These are phyloP conservation scores for Brachypterus glaber DNA, from an alignment of 2,888 invertebrate genomes.

Conservation along the genomic window DNA sequence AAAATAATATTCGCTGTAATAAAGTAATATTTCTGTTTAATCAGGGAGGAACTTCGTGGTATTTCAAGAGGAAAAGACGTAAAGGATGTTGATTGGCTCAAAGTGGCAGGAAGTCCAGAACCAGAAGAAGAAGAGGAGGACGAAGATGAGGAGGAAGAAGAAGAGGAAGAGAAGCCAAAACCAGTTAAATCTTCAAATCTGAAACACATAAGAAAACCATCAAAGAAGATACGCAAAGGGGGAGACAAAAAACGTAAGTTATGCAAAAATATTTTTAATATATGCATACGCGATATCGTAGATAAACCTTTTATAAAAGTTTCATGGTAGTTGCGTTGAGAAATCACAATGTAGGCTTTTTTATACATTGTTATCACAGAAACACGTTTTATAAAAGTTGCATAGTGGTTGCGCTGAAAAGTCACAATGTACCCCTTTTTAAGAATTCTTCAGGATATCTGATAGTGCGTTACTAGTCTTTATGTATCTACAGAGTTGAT, in stretches of 20 bases:
- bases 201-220: constrained; percentile 57
- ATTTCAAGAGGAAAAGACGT: constrained; percentile 73
- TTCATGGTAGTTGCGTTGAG: too few species aligned
- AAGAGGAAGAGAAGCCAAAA: constrained; percentile 59
- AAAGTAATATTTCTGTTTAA: constrained; percentile 12
- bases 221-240: constrained; percentile 43
- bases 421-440: too few species aligned
- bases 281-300: too few species aligned
- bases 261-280: not conserved
- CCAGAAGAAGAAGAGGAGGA: constrained; percentile 48
- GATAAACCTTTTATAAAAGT: too few species aligned
- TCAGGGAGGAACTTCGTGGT: constrained; percentile 75
- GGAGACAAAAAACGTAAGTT: constrained; percentile 53
- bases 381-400: too few species aligned
- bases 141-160: constrained; percentile 36
- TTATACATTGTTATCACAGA: too few species aligned
- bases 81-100: constrained; percentile 79
- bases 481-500: too few species aligned
- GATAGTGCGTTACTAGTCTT: too few species aligned
- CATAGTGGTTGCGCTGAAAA: too few species aligned
- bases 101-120: constrained; percentile 59
- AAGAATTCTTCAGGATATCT: too few species aligned
- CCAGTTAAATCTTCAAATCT: constrained; percentile 67
- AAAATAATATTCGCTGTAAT: not conserved
- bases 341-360: too few species aligned